Evolutionary conservation across 1,140 invertebrate species (phyloP), one percentile per base, ranked within the genome.

Genomic region (Mya arenaria): DNA sequence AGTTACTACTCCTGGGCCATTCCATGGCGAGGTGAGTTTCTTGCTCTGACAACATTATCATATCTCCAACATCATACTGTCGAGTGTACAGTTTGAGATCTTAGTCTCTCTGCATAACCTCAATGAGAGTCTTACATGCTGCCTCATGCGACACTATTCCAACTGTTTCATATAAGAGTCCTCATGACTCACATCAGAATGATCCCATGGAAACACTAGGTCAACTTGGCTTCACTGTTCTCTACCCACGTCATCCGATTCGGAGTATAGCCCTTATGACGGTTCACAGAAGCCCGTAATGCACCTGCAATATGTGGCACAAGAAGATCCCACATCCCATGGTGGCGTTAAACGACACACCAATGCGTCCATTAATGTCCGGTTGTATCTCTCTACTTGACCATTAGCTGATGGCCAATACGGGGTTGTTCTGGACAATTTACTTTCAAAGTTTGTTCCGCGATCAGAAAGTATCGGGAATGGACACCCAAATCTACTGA

Each of bases 371-470:
- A 52, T 52, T 23, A 81, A 48, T 17, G 65, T 71, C 39, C 73
- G 56, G 75, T 92, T 88, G 39, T 86, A 69, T 5, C 66, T 6
- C 28, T 69, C 66, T 10, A 69, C 39, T 25, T 69, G 66, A 28
- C 66, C 66, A 69, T 69, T 69, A 10, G 36, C 8, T n/a, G 66
- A 69, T 23, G 66, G 66, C 25, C 41, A 41, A 28, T 69, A 69
- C 4, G 66, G 66, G 10, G 39, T 69, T 0, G 87, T 88, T 39
- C 80, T 65, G 0, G 79, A 63, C 13, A 82, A 10, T 37, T 15
- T 41, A 23, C 41, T 68, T 37, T 84, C 79, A 72, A 84, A 87
- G 60, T 86, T 79, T 77, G n/a, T n/a, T n/a, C n/a, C n/a, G n/a
- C n/a, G n/a, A n/a, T n/a, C n/a, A n/a, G n/a, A n/a, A n/a, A n/a